Evolutionary conservation across 2,888 invertebrate species (phyloP), one percentile per base, ranked within the genome.

Genomic region (Dynastes grantii): DNA sequence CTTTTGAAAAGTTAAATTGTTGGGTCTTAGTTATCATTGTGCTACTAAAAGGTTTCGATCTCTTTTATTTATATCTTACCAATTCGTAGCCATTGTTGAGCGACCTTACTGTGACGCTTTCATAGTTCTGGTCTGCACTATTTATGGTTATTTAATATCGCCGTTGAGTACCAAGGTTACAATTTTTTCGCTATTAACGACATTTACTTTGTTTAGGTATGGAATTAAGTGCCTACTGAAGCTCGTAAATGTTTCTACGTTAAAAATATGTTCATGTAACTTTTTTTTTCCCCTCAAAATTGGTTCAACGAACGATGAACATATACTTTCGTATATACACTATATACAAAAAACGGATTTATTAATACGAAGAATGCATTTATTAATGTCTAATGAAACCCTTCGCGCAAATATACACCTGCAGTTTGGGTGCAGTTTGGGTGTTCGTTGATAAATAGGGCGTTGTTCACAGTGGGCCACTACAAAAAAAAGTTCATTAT

Each of bases 1-100:
- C 86, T 86, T 88, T 88, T 87, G 83, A 87, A 87, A 86, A 86
- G 86, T 84, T 87, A 88, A 88, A 88, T 87, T 87, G 86, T 87
- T 85, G 87, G 87, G 88, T 85, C 86, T 87, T 81, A 85, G 84
- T 82, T 84, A 84, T 85, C 82, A 83, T 84, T 84, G 84, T 83
- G 78, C 78, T 76, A 80, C 76, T 79, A 81, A 83, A 81, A 81
- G 79, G 81, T 80, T 70, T 79, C 80, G 80, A 81, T 81, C 76
- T 80, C 81, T 79, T 79, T 82, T 81, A 83, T 83, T 81, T 81
- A 81, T 81, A 82, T 79, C 81, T 77, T 71, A 76, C 78, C 79
- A 80, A 80, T 81, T 80, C 81, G 67, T 58, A 58, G 70, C 80
- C 76, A 79, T 78, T 80, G 80, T 81, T 78, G 71, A 79, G 11